phyloP scores from a whole-genome alignment of 2,888 invertebrate species.

The Euphydryas editha region DNA sequence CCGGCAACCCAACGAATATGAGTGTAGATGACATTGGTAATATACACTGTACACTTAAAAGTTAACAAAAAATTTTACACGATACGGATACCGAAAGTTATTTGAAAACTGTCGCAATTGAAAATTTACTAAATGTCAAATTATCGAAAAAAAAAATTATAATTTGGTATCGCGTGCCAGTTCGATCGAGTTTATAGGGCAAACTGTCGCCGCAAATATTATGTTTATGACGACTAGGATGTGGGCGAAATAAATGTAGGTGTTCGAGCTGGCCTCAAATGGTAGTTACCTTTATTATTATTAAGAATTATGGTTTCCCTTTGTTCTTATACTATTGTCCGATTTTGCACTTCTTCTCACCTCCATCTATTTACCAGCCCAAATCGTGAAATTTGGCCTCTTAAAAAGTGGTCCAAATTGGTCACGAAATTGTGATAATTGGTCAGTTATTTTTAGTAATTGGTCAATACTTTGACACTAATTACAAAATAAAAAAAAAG shows the following conservation, averaged over 20 bases:
- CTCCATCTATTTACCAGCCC: too few species aligned
- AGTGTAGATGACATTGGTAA: constrained; percentile 85
- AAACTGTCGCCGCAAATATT: constrained; percentile 61
- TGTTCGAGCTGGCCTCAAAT: constrained; percentile 55
- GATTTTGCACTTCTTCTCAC: constrained; percentile 14
- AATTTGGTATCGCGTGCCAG: constrained; percentile 56
- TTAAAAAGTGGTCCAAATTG: too few species aligned
- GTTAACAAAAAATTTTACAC: constrained; percentile 49
- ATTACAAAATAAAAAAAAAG: too few species aligned
- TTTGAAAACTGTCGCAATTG: constrained; percentile 28
- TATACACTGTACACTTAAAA: constrained; percentile 40
- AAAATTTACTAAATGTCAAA: constrained; percentile 33
- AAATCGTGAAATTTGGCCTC: too few species aligned
- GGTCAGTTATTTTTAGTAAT: too few species aligned
- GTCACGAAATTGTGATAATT: too few species aligned
- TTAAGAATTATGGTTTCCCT: constrained; percentile 59
- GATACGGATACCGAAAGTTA: constrained; percentile 39
- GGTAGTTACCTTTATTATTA: constrained; percentile 46
- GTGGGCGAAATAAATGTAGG: constrained; percentile 70
- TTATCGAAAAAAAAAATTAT: constrained; percentile 25
- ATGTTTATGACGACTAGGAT: constrained; percentile 62
- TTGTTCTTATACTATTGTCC: constrained; percentile 30
- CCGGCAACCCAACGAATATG: constrained; percentile 83
- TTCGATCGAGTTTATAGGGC: constrained; percentile 56
- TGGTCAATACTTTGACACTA: too few species aligned